Conservation (phyloP, 2,888 invertebrate species). For the Nysson spinosus region DNA sequence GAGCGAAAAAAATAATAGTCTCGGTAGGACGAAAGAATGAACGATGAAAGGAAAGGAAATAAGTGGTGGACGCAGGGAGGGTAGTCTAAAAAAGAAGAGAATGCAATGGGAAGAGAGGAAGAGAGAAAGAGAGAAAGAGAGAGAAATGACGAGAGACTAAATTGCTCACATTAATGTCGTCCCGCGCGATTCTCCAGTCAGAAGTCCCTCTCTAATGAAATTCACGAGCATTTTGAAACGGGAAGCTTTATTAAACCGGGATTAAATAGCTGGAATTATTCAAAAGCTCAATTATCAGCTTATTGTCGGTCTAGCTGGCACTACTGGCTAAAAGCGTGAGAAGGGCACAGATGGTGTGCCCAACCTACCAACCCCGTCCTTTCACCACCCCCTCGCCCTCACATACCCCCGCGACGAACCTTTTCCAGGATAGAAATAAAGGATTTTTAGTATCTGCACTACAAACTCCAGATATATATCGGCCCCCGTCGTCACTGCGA, state of each 20-base stretch:
- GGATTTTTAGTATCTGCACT: slow-evolving; percentile 54
- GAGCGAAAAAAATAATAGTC: too few relatives aligned
- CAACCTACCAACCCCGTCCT: slow-evolving; percentile 27
- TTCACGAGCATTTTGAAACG: slow-evolving; percentile 60
- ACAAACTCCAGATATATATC: slow-evolving; percentile 61
- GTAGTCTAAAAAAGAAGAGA: neutral
- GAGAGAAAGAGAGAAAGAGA: neutral
- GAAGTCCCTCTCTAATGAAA: slow-evolving; percentile 52
- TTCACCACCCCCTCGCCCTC: slow-evolving; percentile 13
- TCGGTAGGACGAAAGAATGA: neutral
- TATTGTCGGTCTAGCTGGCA: slow-evolving; percentile 72
- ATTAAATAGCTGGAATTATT: slow-evolving; percentile 71
- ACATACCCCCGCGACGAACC: slow-evolving; percentile 17
- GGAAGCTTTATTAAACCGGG: slow-evolving; percentile 62
- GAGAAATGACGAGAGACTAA: slow-evolving; percentile 32
- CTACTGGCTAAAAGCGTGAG: slow-evolving; percentile 67
- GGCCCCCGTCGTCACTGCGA: slow-evolving; percentile 20
- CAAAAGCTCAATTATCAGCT: slow-evolving; percentile 75
- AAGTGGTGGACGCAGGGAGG: neutral
- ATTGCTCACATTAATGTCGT: slow-evolving; percentile 59
- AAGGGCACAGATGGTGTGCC: slow-evolving; percentile 64
- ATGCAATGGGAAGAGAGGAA: neutral
- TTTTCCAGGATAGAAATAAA: slow-evolving; percentile 50
- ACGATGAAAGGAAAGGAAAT: neutral
- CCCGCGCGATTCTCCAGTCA: slow-evolving; percentile 37